phyloP scores from a whole-genome alignment of 2,113 vertebrate species.

The Muntiacus muntjak region DNA sequence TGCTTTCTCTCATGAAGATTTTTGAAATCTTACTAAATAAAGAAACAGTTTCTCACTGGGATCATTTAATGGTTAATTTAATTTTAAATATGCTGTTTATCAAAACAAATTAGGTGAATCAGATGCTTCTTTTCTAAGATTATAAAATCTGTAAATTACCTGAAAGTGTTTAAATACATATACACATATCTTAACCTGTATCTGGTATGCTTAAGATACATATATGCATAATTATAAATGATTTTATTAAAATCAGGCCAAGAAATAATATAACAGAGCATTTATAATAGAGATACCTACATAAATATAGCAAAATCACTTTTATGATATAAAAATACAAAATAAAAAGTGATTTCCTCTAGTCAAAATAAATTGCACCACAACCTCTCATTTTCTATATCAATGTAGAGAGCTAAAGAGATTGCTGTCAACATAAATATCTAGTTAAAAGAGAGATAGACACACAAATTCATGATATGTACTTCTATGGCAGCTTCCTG shows the following conservation, averaged over 20 bases:
- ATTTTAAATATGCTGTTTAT: slow-evolving; percentile 64
- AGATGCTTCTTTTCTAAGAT: slow-evolving; percentile 6
- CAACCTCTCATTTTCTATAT: neutral
- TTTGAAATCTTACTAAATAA: slow-evolving; percentile 64
- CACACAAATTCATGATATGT: neutral
- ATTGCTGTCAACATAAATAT: neutral
- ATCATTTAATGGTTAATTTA: slow-evolving; percentile 77
- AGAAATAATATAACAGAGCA: neutral
- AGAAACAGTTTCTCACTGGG: slow-evolving; percentile 58
- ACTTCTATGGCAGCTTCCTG: neutral
- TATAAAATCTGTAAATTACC: neutral
- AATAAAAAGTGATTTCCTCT: neutral
- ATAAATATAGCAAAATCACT: neutral
- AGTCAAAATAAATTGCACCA: neutral
- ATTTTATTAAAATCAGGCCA: neutral
- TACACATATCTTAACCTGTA: neutral
- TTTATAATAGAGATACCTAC: neutral
- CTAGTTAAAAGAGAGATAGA: neutral
- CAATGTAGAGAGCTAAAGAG: neutral
- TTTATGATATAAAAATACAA: neutral
- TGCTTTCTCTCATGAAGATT: slow-evolving; percentile 45
- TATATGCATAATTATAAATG: neutral
- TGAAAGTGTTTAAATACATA: neutral
- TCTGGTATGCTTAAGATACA: neutral
- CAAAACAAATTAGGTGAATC: slow-evolving; percentile 6